Evolutionary conservation across 2,888 invertebrate species (phyloP).

Genomic region (Archips xylosteana): DNA sequence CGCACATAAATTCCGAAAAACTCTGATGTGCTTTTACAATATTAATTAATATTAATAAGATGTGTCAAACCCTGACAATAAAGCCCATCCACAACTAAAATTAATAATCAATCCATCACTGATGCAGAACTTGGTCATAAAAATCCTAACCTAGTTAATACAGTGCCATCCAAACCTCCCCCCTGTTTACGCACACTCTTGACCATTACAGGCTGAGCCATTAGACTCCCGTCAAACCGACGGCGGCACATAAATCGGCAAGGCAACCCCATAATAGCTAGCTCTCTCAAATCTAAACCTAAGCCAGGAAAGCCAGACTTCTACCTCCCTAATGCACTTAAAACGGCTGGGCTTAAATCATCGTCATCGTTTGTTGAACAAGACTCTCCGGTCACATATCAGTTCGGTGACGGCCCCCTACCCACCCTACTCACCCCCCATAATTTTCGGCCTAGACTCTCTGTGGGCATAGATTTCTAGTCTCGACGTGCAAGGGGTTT

Average conservation of each 20-base stretch:
- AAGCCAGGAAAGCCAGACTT: slow-evolving; percentile 81
- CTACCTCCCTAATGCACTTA: slow-evolving; percentile 84
- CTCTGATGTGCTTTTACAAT: no score
- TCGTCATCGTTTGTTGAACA: slow-evolving; percentile 86
- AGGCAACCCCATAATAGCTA: slow-evolving; percentile 72
- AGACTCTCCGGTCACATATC: slow-evolving; percentile 86
- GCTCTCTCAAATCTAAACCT: slow-evolving; percentile 81
- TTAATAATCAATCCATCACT: not conserved
- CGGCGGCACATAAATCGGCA: slow-evolving; percentile 74
- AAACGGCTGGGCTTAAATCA: slow-evolving; percentile 85
- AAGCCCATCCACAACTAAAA: no score
- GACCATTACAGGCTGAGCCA: slow-evolving; percentile 15
- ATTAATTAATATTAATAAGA: no score
- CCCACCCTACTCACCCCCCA: slow-evolving; percentile 58
- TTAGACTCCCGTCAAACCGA: slow-evolving; percentile 40
- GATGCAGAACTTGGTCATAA: not conserved
- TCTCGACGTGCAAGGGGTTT: slow-evolving; percentile 73
- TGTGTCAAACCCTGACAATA: no score
- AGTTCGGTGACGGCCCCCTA: slow-evolving; percentile 69
- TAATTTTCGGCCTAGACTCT: slow-evolving; percentile 77
- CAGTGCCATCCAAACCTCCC: not conserved
- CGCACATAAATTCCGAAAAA: no score
- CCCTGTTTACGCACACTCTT: slow-evolving; percentile 21
- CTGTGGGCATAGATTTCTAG: slow-evolving; percentile 79
- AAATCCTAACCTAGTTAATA: not conserved